Evolutionary conservation across 1,140 invertebrate species (phyloP).

Genomic region (Stegodyphus mimosarum): DNA sequence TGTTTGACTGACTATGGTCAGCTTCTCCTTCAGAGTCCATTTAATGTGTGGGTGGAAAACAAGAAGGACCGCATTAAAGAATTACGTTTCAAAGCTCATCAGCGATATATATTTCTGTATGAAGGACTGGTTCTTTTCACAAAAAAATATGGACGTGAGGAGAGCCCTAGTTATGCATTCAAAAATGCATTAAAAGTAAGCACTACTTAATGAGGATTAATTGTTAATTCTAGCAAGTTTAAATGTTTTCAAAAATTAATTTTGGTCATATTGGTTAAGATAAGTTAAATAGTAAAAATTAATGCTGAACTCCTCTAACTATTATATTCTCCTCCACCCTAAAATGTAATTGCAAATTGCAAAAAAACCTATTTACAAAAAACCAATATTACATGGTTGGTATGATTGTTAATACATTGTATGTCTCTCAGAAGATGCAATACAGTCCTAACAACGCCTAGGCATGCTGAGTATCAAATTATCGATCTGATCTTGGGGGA

Average conservation of each 20-base stretch:
- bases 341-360: no score
- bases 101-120: slow-evolving; percentile 92
- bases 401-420: no score
- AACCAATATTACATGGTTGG: no score
- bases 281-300: neutral
- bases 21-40: slow-evolving; percentile 88
- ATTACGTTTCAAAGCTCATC: slow-evolving; percentile 86
- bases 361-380: no score
- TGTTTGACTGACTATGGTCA: slow-evolving; percentile 87
- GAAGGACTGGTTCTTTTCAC: slow-evolving; percentile 93
- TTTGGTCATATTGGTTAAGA: neutral
- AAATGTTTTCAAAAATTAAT: neutral
- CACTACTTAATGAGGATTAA: neutral
- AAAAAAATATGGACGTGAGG: slow-evolving; percentile 74
- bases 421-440: no score
- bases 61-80: slow-evolving; percentile 76
- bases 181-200: slow-evolving; percentile 88
- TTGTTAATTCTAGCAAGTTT: neutral
- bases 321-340: no score
- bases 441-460: no score
- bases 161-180: slow-evolving; percentile 88
- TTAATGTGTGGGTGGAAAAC: slow-evolving; percentile 90
- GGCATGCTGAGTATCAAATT: no score
- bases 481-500: no score
- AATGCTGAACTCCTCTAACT: neutral